Evolutionary conservation across 2,888 invertebrate genomes (phyloP).

Genomic region (Agonopterix alstromeriana): DNA sequence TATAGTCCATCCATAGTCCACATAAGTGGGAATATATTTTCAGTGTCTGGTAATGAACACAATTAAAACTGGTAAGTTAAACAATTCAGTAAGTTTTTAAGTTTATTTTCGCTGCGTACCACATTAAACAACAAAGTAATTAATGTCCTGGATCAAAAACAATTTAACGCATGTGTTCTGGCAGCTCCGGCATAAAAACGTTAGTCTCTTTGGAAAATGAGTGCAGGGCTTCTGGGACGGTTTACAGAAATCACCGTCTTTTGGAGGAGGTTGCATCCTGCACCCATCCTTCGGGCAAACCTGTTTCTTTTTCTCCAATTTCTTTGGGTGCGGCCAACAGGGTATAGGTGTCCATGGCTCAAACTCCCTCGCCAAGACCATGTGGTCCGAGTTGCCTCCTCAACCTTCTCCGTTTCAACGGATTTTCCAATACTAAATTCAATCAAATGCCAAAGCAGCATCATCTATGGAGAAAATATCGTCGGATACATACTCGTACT

Average conservation of each 20-base stretch:
- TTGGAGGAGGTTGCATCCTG: neutral
- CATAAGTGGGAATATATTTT: too few relatives aligned
- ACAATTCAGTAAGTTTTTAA: neutral
- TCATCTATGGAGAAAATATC: too few relatives aligned
- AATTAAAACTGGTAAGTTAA: neutral
- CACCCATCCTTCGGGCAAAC: neutral
- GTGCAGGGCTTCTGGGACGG: neutral
- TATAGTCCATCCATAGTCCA: too few relatives aligned
- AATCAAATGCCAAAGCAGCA: too few relatives aligned
- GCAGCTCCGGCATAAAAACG: neutral
- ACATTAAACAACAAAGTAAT: too few relatives aligned
- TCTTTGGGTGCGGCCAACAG: neutral
- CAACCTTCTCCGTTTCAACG: too few relatives aligned
- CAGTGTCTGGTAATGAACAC: too few relatives aligned
- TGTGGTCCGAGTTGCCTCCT: neutral
- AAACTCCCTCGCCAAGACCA: neutral
- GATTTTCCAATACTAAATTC: too few relatives aligned
- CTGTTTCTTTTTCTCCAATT: neutral
- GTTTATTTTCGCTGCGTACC: neutral
- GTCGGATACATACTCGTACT: too few relatives aligned
- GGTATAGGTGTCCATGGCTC: neutral
- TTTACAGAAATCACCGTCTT: neutral
- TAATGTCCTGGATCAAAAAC: too few relatives aligned
- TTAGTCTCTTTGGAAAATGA: neutral
- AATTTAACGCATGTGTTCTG: neutral